phyloP scores from a whole-genome alignment of 2,113 vertebrate genomes.

The Psittacara wagleri region DNA sequence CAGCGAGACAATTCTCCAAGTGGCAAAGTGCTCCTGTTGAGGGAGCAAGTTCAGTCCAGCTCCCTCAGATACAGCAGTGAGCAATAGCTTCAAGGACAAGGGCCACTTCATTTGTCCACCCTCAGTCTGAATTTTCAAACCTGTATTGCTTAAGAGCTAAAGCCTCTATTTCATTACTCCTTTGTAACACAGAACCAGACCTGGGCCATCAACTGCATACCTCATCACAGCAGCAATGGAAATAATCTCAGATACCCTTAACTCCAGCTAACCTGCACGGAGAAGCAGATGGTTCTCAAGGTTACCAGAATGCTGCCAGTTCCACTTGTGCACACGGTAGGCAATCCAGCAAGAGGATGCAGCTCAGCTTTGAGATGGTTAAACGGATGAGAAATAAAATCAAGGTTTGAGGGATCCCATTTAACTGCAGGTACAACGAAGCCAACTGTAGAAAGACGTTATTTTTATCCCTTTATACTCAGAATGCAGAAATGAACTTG shows the following conservation, averaged over 20 bases:
- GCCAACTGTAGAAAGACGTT: neutral
- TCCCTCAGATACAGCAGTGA: neutral
- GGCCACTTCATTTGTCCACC: neutral
- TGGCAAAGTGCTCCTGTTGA: neutral
- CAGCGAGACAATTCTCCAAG: neutral
- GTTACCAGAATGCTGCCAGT: neutral
- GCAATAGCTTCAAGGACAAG: neutral
- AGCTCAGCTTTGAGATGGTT: neutral
- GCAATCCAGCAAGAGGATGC: neutral
- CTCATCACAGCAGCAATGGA: neutral
- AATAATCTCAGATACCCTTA: neutral
- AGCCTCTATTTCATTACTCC: neutral
- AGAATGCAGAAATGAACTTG: neutral
- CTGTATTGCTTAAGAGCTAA: neutral
- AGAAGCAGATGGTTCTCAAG: neutral
- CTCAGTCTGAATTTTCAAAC: neutral
- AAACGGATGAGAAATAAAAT: neutral
- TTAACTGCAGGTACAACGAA: neutral
- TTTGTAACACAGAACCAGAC: neutral
- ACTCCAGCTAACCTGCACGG: neutral
- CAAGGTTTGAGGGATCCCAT: neutral
- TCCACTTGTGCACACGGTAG: neutral
- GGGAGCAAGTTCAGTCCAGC: neutral
- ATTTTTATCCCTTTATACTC: neutral
- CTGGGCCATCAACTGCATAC: neutral